These are phyloP conservation scores for Torymus texanus DNA, from an alignment of 2,888 invertebrate genomes.

Conservation along the genomic window DNA sequence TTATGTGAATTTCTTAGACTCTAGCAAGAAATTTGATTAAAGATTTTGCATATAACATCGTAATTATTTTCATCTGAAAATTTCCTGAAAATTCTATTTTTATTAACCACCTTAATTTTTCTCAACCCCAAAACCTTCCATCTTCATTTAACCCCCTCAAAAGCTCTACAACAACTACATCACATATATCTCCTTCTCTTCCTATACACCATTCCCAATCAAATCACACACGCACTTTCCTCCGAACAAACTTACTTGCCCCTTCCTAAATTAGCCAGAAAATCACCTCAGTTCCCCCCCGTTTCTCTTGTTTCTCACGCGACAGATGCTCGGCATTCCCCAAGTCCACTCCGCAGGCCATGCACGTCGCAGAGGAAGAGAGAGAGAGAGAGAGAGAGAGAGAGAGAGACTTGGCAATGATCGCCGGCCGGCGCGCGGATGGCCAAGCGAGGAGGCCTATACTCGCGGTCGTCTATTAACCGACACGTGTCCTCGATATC, in stretches of 20 bases:
- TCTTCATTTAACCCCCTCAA: no score
- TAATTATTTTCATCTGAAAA: no score
- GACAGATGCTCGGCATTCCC: slow-evolving; percentile 53
- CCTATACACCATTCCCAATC: background rate
- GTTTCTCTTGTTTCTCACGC: background rate
- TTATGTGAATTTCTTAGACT: no score
- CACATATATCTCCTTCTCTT: no score
- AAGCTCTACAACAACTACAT: no score
- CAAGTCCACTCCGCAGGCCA: slow-evolving; percentile 62
- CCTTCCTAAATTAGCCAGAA: slow-evolving; percentile 27
- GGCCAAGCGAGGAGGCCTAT: slow-evolving; percentile 61
- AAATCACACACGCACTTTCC: no score
- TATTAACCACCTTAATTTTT: no score
- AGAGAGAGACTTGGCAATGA: slow-evolving; percentile 71
- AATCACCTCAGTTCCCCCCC: background rate
- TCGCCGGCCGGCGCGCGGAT: slow-evolving; percentile 67
- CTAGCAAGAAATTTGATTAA: no score
- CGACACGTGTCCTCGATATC: slow-evolving; percentile 69
- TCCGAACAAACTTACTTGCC: no score
- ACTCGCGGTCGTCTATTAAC: slow-evolving; percentile 69
- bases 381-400: slow-evolving; percentile 57
- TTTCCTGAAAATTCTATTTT: no score
- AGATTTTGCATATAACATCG: no score
- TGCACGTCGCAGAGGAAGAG: slow-evolving; percentile 61
- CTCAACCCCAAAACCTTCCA: no score